Base-by-base conservation (phyloP, 2,113 vertebrate species). In the Ptilorrhoa leucosticta region DNA sequence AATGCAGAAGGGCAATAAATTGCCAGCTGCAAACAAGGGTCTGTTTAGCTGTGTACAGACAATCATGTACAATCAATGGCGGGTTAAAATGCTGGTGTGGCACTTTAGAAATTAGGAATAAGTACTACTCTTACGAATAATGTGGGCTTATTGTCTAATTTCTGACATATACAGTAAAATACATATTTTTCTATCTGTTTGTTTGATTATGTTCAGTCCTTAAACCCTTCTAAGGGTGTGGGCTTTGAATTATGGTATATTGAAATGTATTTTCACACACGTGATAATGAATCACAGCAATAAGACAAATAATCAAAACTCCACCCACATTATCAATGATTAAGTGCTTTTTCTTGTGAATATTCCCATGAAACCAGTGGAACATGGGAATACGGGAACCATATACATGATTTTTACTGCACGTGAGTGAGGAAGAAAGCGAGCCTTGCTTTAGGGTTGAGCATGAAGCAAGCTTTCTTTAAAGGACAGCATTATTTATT, bases 1-100 rank as follows among this genome's bases (percentile, higher is more conserved):
- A 97, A 96, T 97, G 97, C 96, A 98, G 79, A 93, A 97, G 96
- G 96, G 96, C 95, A 97, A 93, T 97, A 97, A 97, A 97, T 97
- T 98, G 96, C 96, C 97, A 98, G 97, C 93, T 98, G 95, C 96
- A 98, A 96, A 97, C 95, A 97, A 97, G 95, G 85, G 89, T 96
- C 80, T 92, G 91, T 94, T 92, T 95, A 96, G 92, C 93, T 94
- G 90, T 63, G 87, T 96, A 97, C 96, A 95, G 96, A 93, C 92
- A 97, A 92, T 95, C 68, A 95, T 97, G 95, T 93, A 94, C 94
- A 97, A 94, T 96, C 82, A 96, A 84, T 93, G 92, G 96, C 2
- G 53, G 87, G 83, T 83, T 97, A 96, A 96, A 97, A 96, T 95
- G 77, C 90, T 90, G 93, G 68, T 95, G 42, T 79, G 79, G 44